Evolutionary conservation across 2,888 invertebrate species (phyloP), one percentile per base, ranked within the genome.

Genomic region (Eupithecia pulchellata): DNA sequence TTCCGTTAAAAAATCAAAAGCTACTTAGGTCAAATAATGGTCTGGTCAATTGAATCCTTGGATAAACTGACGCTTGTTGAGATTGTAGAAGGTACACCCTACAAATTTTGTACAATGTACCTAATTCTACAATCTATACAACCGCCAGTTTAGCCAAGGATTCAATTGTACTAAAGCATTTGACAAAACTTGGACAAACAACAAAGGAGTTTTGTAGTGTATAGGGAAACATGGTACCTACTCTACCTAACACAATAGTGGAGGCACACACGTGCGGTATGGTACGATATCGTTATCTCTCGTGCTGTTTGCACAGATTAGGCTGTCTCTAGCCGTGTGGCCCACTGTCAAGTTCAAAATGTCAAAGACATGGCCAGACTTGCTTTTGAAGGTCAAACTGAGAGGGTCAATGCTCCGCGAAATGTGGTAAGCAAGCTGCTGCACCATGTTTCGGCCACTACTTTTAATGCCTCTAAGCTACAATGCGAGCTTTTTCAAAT

Each of bases 281-380:
- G 63, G 74, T 74, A 69, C 77, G 83, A 76, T 80, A 83, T 72
- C 76, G 66, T 86, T 88, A 87, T 87, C 87, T 83, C 81, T 82
- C 82, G 84, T 81, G 82, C 76, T 90, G 88, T 91, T 90, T 91
- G 88, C 82, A 77, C 86, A 81, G 89, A 89, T 91, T 89, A 88
- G 83, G 75, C 78, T 78, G 78, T 47, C 75, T 73, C 72, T 74
- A 74, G 79, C 83, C 83, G 80, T 83, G 79, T 84, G 84, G 81
- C 81, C 85, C 89, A 91, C 86, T 89, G 91, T 91, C 93, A 93
- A 93, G 93, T 93, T 93, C 91, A 93, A 89, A 89, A 86, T 90
- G 90, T 91, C 90, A 91, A 86, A 88, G 84, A 83, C 86, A 82
- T 81, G 78, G 73, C 77, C 70, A 76, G 77, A 76, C 78, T 71